These are phyloP conservation scores for Stichodactyla helianthus DNA, from an alignment of 64 coral and sea anemone genomes.

Conservation along the genomic window DNA sequence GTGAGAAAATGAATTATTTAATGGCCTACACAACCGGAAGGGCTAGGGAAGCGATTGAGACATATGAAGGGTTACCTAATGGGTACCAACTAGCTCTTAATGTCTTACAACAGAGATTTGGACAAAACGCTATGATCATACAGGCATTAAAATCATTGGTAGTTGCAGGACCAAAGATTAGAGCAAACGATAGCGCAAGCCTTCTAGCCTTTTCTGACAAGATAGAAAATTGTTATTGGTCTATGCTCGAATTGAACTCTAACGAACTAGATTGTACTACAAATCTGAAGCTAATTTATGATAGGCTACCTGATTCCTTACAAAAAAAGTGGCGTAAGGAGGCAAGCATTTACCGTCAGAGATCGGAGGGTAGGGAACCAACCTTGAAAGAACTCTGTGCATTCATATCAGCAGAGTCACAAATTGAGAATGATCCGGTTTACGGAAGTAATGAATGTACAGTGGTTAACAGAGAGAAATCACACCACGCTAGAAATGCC, in stretches of 20 bases:
- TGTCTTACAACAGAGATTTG: constrained; percentile 51
- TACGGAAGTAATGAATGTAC: constrained; percentile 29
- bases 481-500: not conserved
- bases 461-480: not conserved
- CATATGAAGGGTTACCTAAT: constrained; percentile 50
- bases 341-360: constrained; percentile 43
- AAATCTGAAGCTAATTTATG: constrained; percentile 49
- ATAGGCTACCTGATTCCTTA: constrained; percentile 39
- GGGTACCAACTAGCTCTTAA: constrained; percentile 37
- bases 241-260: constrained; percentile 38
- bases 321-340: constrained; percentile 48
- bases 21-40: constrained; percentile 38
- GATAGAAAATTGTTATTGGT: constrained; percentile 45
- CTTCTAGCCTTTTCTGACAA: constrained; percentile 54
- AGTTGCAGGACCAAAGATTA: not conserved
- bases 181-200: constrained; percentile 18
- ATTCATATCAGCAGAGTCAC: constrained; percentile 29
- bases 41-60: constrained; percentile 32
- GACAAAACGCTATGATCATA: constrained; percentile 42
- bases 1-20: constrained; percentile 45
- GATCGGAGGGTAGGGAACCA: constrained; percentile 10
- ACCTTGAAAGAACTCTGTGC: constrained; percentile 36
- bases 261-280: constrained; percentile 64
- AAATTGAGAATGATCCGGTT: constrained; percentile 47
- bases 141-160: constrained; percentile 34